Percentiles rank a stretch among this genome's conserved stretches.
phyloP scores from a whole-genome alignment of 2,113 vertebrate genomes.

The Rattus norvegicus region DNA sequence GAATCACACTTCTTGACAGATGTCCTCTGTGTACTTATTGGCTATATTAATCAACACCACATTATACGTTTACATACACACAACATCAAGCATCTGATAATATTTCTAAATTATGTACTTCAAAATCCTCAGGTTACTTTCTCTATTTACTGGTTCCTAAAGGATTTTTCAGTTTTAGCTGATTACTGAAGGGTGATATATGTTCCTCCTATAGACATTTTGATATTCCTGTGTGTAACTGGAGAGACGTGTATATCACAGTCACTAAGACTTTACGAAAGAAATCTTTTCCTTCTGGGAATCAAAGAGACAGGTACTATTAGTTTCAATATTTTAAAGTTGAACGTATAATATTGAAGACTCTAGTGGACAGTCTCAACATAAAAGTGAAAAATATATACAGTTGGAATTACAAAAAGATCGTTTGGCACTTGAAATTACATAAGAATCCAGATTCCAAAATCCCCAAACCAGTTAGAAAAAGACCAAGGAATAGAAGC shows the following conservation, averaged over 20 bases:
- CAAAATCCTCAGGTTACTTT: not conserved
- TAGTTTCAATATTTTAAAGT: not conserved
- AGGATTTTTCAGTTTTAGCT: not conserved
- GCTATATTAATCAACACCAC: not conserved
- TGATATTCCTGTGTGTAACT: not conserved
- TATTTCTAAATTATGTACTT: not conserved
- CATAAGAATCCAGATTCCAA: not conserved
- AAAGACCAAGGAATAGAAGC: not conserved
- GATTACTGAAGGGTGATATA: not conserved
- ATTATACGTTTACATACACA: not conserved
- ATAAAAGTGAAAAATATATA: not conserved
- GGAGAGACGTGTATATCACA: not conserved
- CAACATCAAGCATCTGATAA: not conserved
- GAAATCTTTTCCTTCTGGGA: not conserved
- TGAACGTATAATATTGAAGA: not conserved
- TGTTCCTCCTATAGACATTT: not conserved
- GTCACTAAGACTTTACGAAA: not conserved
- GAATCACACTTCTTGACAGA: not conserved
- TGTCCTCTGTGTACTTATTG: not conserved
- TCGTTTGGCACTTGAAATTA: not conserved
- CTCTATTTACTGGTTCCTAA: not conserved
- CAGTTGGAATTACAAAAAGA: not conserved
- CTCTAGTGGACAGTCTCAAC: not conserved
- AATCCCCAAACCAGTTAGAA: not conserved
- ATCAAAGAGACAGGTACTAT: not conserved